These are phyloP conservation scores for Limulus polyphemus DNA, from an alignment of 2,888 invertebrate species.

Conservation along the genomic window DNA sequence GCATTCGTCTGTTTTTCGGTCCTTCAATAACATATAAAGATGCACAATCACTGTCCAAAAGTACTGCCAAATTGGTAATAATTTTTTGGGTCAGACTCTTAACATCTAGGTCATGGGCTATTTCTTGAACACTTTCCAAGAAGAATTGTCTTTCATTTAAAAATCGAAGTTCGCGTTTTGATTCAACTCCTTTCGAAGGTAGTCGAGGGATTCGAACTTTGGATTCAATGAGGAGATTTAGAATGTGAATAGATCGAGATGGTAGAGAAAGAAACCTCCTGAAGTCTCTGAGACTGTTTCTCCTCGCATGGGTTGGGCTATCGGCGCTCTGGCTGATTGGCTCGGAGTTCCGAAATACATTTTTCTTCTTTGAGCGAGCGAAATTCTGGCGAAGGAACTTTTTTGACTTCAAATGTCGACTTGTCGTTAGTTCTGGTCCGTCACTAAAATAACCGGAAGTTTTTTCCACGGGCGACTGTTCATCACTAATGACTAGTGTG, in stretches of 20 bases:
- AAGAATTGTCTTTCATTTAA: constrained; percentile 43
- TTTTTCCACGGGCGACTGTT: constrained; percentile 16
- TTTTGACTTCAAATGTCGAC: constrained; percentile 37
- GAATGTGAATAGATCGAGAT: constrained; percentile 42
- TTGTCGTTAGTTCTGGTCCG: constrained; percentile 1
- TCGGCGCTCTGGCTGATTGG: constrained; percentile 28
- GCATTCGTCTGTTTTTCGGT: constrained; percentile 37
- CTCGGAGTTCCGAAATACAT: constrained; percentile 39
- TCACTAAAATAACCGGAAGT: constrained; percentile 14
- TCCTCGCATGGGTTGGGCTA: constrained; percentile 26
- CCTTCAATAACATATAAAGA: constrained; percentile 43
- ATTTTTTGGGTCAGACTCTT: constrained; percentile 41
- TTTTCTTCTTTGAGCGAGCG: constrained; percentile 41
- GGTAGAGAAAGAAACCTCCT: constrained; percentile 43
- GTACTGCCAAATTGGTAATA: constrained; percentile 40
- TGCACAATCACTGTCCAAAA: constrained; percentile 42
- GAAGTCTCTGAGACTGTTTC: constrained; percentile 43
- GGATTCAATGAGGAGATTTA: constrained; percentile 43
- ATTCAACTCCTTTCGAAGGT: constrained; percentile 40
- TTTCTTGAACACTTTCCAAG: constrained; percentile 43
- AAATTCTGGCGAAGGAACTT: constrained; percentile 42
- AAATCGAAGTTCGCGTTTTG: constrained; percentile 36
- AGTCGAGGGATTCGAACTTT: constrained; percentile 41
- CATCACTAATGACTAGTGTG: constrained; percentile 13
- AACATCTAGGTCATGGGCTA: constrained; percentile 43